These are phyloP conservation scores for Mustelus asterias DNA, from an alignment of 2,113 vertebrate genomes.

Conservation along the genomic window DNA sequence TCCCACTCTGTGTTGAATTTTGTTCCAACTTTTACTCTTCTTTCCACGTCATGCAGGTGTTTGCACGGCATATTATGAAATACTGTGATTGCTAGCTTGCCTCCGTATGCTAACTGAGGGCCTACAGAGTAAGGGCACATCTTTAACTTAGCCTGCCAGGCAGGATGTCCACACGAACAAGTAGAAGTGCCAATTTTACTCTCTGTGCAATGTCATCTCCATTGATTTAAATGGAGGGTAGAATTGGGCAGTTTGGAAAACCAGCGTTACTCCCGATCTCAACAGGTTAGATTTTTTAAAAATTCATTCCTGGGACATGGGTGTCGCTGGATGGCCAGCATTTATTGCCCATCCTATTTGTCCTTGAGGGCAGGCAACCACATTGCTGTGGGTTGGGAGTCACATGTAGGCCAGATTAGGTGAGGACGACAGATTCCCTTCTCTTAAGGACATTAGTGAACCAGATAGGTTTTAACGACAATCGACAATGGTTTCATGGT, in stretches of 20 bases:
- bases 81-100: not conserved
- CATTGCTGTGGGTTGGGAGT: no score
- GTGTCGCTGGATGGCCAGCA: no score
- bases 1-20: not conserved
- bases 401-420: no score
- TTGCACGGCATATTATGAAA: not conserved
- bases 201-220: not conserved
- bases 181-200: not conserved
- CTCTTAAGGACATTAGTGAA: no score
- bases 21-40: not conserved
- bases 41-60: not conserved
- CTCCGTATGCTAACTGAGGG: not conserved
- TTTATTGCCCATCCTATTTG: no score
- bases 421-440: no score
- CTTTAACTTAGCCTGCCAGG: not conserved
- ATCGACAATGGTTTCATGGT: no score
- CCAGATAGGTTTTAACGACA: no score
- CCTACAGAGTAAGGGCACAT: not conserved
- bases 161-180: not conserved
- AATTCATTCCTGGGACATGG: no score
- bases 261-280: not conserved
- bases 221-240: not conserved
- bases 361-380: no score
- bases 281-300: not conserved
- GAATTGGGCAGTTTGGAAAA: no score